A percentile compares a stretch with the other conserved stretches of the same genome.
phyloP scores from a whole-genome alignment of 2,113 vertebrate species.

The Heteronetta atricapilla region DNA sequence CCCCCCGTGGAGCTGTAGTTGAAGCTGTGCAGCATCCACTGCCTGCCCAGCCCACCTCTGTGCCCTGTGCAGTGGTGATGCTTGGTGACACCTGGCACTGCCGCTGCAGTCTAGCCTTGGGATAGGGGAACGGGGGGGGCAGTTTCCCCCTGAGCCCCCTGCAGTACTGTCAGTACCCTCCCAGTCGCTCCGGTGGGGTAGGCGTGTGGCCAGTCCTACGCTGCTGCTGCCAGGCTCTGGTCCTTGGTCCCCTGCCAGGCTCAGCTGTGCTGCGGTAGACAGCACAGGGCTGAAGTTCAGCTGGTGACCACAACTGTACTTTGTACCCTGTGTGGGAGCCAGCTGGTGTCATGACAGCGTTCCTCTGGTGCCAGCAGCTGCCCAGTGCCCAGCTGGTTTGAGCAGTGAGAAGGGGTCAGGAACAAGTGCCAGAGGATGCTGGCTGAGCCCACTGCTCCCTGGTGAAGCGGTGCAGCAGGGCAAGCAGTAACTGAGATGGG shows the following conservation, averaged over 20 bases:
- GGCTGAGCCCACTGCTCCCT: neutral
- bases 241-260: neutral
- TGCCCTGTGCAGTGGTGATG: neutral
- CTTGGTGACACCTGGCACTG: neutral
- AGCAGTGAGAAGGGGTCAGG: neutral
- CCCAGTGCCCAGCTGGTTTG: neutral
- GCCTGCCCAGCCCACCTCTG: neutral
- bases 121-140: neutral
- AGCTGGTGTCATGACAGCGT: neutral
- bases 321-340: neutral
- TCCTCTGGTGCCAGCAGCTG: neutral
- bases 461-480: neutral
- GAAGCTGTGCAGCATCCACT: neutral
- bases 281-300: neutral
- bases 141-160: neutral
- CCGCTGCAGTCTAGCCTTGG: neutral
- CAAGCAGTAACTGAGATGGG: neutral
- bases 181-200: rapidly evolving
- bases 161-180: neutral
- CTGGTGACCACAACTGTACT: no score
- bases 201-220: neutral
- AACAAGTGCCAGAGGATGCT: neutral
- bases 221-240: neutral
- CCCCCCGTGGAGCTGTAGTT: neutral
- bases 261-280: neutral